Evolutionary conservation across 1,140 invertebrate genomes (phyloP), one percentile per base, ranked within the genome.

Genomic region (Tetramorium simillimum): DNA sequence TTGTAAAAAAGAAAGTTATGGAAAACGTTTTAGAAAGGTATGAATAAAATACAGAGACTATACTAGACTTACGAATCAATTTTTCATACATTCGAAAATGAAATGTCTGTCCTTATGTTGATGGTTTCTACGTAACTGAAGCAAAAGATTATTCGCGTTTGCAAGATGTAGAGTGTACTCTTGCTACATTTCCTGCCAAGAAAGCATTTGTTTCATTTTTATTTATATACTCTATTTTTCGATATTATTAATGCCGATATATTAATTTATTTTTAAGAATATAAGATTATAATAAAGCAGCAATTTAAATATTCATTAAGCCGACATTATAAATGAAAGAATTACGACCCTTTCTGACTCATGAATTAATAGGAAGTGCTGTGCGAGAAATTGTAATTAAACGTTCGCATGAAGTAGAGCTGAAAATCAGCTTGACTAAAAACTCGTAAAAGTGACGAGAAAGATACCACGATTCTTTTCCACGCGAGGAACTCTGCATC

Each of bases 261-360:
- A 49, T 33, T 78, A 63, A 78, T 21, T 78, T 65, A 49, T 33
- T 46, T 49, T 33, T 78, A 28, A 78, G 6, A 1, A 5, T 12
- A 53, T 24, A 24, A 40, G 18, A 53, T 60, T 18, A 80, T 37
- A 4, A 78, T 33, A 5, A 65, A 9, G 12, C 1, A 9, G 10
- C 14, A 40, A 28, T 67, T 80, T 69, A 70, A 56, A 56, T 56
- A 56, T 81, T 81, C 9, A 28, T 81, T 69, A 69, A 43, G 16
- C 21, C 33, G 77, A 56, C 49, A 21, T 81, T 18, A 21, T 43
- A 56, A 53, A 56, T 43, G 37, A 69, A 56, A 56, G 16, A 81
- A 24, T 43, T 70, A 81, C 16, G 9, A 46, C 37, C 49, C 10
- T 63, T 65, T 33, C 14, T 51, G 51, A 63, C 24, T 9, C 28